A percentile compares a stretch with the other conserved stretches of the same genome.
Conservation (phyloP, 2,888 invertebrate genomes). For the Reticulitermes lucifugus region DNA sequence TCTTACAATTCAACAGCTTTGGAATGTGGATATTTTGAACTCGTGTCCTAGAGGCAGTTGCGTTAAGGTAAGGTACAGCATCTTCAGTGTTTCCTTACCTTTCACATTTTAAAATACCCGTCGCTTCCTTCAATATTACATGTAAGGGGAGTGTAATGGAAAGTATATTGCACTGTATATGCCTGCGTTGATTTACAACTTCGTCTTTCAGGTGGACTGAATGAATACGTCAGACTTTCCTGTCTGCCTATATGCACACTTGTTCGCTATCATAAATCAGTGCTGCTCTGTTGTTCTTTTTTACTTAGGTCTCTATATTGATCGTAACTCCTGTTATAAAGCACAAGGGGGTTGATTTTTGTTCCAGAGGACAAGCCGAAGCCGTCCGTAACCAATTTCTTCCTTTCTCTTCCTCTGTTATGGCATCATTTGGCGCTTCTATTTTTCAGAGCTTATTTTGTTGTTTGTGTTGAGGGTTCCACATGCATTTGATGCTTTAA, state of each 20-base stretch:
- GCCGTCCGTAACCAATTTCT: conserved; percentile 2
- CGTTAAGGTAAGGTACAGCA: background rate
- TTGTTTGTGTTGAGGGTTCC: background rate
- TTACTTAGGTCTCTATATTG: background rate
- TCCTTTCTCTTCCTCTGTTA: background rate
- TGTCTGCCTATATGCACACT: background rate
- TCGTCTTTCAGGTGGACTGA: background rate
- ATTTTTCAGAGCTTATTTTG: background rate
- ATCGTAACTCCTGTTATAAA: background rate
- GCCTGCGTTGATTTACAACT: conserved; percentile 8
- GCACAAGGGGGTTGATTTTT: background rate
- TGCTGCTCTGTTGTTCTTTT: background rate
- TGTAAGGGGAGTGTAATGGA: background rate
- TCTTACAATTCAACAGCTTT: too few species aligned
- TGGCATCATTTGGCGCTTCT: background rate
- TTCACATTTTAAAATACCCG: background rate
- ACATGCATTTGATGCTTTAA: background rate
- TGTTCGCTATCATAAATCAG: background rate
- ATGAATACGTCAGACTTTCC: conserved; percentile 22
- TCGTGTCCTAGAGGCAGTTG: background rate
- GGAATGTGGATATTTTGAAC: too few species aligned
- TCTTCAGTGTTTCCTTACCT: background rate
- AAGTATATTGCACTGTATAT: background rate
- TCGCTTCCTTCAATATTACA: background rate
- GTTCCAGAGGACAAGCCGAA: background rate